Evolutionary conservation across 2,888 invertebrate species (phyloP), one percentile per base, ranked within the genome.

Genomic region (Fissipunctia ypsillon): DNA sequence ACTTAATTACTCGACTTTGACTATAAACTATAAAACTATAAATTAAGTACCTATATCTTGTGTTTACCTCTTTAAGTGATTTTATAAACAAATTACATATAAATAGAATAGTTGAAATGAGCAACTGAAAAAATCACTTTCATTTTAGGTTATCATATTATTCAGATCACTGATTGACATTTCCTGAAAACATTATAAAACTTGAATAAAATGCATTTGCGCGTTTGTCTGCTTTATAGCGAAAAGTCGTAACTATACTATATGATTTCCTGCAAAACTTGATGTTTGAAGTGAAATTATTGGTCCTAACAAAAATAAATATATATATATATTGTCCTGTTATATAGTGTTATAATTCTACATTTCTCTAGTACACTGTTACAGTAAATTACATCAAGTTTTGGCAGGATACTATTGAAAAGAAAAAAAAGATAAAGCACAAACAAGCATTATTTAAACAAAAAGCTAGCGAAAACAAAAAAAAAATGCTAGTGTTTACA

Each of bases 71-170:
- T 16, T 67, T 22, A n/a, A 28, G 56, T 38, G 0, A 48, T 71
- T 38, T n/a, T 12, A 19, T 48, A n/a, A 19, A 19, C 3, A 9
- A 45, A 35, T 31, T 12, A 38, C 10, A 12, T 28, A 2, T 6
- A n/a, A 16, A 59, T n/a, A 35, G 63, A 45, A 14, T 43, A 9
- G 4, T 56, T 31, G 16, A 56, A 45, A 63, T 56, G 19, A 38
- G 45, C 19, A 16, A 45, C 14, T 35, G 25, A 28, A 57, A 28
- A 57, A 28, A 38, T 19, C 2, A 38, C 3, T 41, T 69, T 38
- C 0, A 38, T 73, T 73, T 38, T 43, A 71, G 52, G 63, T 72
- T 74, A 73, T 43, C 22, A 9, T 45, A 45, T 6, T 52, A 66
- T 50, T 50, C 7, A 28, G n/a, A 43, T 50, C 9, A 38, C n/a